These are phyloP conservation scores for Egretta garzetta DNA, from an alignment of 2,113 vertebrate genomes.

Conservation along the genomic window DNA sequence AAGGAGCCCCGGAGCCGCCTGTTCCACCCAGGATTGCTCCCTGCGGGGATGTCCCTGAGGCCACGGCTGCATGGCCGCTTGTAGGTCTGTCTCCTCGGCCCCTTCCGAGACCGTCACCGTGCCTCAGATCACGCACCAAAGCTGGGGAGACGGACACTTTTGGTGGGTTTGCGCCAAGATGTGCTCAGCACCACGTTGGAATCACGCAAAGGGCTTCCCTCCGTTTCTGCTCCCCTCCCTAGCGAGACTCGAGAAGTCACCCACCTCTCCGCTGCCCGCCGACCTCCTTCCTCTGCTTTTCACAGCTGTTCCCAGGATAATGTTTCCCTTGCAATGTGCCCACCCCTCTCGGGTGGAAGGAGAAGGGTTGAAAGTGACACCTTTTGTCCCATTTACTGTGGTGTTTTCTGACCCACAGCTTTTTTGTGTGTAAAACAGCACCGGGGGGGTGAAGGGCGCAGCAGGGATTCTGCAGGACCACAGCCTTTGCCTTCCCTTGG, in stretches of 20 bases:
- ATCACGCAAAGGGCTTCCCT: background rate
- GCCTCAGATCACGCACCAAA: accelerated
- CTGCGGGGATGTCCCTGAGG: background rate
- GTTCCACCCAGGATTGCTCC: background rate
- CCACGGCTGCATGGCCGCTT: accelerated
- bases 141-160: accelerated
- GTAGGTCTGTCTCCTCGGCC: accelerated
- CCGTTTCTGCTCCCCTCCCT: accelerated
- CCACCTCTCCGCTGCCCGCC: background rate
- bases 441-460: background rate
- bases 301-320: background rate
- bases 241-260: background rate
- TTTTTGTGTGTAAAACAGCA: background rate
- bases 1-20: accelerated
- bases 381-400: background rate
- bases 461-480: background rate
- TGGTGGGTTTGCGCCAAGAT: background rate
- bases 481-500: background rate
- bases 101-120: background rate
- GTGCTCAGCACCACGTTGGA: accelerated
- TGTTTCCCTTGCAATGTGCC: background rate
- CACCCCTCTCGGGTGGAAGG: background rate
- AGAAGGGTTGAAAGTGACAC: background rate
- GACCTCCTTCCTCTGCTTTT: background rate
- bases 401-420: background rate